Conservation (phyloP, 2,888 invertebrate genomes). For the Polymixis flavicincta region DNA sequence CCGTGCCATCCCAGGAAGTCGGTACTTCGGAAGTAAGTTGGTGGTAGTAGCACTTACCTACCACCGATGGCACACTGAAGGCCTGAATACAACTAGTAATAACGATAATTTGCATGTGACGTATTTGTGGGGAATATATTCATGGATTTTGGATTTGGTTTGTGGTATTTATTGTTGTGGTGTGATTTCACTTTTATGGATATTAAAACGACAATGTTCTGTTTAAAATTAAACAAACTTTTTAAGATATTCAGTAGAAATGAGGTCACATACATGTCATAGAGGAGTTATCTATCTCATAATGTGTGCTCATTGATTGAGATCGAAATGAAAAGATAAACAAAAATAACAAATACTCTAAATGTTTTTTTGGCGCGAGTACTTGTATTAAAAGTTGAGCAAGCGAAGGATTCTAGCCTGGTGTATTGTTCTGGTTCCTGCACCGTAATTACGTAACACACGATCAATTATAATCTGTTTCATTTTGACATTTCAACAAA, state of each 20-base stretch:
- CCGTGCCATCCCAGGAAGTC: constrained; percentile 74
- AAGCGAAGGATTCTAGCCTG: too few relatives aligned
- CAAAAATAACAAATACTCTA: too few relatives aligned
- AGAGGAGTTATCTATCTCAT: too few relatives aligned
- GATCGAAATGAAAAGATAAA: too few relatives aligned
- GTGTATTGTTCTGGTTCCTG: too few relatives aligned
- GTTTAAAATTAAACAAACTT: neutral
- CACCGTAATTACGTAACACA: too few relatives aligned
- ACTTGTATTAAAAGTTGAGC: too few relatives aligned
- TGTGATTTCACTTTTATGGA: neutral
- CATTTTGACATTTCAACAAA: too few relatives aligned
- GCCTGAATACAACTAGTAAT: constrained; percentile 49
- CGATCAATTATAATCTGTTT: too few relatives aligned
- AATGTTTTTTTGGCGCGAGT: too few relatives aligned
- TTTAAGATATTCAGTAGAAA: neutral
- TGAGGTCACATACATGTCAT: too few relatives aligned
- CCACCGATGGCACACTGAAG: constrained; percentile 56
- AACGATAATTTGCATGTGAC: constrained; percentile 52
- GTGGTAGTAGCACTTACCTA: constrained; percentile 78
- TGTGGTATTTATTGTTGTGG: neutral
- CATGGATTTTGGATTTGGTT: constrained; percentile 1
- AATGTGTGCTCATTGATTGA: too few relatives aligned
- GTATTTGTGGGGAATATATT: constrained; percentile 31
- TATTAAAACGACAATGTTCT: neutral
- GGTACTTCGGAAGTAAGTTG: constrained; percentile 77